Evolutionary conservation across 2,113 vertebrate species (phyloP).

Genomic region (Mesitornis unicolor): DNA sequence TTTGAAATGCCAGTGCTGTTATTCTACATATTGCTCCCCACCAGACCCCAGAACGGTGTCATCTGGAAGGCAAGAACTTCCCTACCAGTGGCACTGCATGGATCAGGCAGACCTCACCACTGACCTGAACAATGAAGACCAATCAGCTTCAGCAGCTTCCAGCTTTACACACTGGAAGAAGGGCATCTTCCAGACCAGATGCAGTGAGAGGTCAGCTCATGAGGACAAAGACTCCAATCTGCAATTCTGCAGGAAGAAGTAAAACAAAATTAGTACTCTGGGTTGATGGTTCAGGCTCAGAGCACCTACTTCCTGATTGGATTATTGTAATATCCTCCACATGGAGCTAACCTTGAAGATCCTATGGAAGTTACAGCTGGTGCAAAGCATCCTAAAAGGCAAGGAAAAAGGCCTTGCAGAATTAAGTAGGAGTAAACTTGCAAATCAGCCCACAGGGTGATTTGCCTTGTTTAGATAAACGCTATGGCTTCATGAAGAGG

Average conservation of each 20-base stretch:
- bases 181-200: background rate
- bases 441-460: background rate
- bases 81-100: background rate
- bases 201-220: background rate
- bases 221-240: background rate
- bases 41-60: fast-evolving
- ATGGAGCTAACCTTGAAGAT: background rate
- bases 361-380: background rate
- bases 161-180: background rate
- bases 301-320: background rate
- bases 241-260: background rate
- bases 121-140: background rate
- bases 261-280: background rate
- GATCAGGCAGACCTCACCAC: background rate
- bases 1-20: background rate
- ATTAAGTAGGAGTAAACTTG: background rate
- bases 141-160: background rate
- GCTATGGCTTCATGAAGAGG: background rate
- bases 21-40: fast-evolving
- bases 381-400: background rate
- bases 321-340: background rate
- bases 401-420: background rate
- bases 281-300: background rate
- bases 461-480: background rate
- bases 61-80: background rate